phyloP scores from a whole-genome alignment of 2,888 invertebrate species.

The Rhaphigaster nebulosa region DNA sequence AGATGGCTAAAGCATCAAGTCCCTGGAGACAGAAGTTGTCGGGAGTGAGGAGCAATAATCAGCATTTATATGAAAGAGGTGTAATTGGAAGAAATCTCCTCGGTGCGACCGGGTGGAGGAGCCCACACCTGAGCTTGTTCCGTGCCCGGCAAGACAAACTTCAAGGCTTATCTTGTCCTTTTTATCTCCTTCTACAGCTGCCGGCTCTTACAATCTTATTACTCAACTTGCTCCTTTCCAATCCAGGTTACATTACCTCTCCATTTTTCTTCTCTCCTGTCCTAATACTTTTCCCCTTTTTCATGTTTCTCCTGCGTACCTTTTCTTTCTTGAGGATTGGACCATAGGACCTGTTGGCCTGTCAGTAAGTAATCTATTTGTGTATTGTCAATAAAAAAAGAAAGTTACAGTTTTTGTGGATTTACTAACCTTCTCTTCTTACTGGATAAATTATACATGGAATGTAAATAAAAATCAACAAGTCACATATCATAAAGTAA shows the following conservation, averaged over 20 bases:
- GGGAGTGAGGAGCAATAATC: not conserved
- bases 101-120: not conserved
- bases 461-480: too few species aligned
- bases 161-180: not conserved
- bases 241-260: conserved; percentile 5
- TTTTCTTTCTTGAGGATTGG: not conserved
- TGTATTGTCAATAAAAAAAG: not conserved
- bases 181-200: conserved; percentile 11
- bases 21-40: not conserved
- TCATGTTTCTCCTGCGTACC: not conserved
- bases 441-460: too few species aligned
- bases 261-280: conserved; percentile 6
- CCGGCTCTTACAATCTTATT: not conserved
- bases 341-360: not conserved
- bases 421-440: too few species aligned
- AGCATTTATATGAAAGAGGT: not conserved
- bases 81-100: not conserved
- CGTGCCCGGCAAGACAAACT: conserved; percentile 21
- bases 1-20: not conserved
- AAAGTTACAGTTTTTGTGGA: too few species aligned
- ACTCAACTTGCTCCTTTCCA: conserved; percentile 24
- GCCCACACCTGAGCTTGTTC: not conserved
- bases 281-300: conserved; percentile 19
- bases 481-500: too few species aligned
- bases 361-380: not conserved